Percentiles rank a stretch among this genome's conserved stretches.
Conservation (phyloP, 2,888 invertebrate genomes). For the Erebia ligea region DNA sequence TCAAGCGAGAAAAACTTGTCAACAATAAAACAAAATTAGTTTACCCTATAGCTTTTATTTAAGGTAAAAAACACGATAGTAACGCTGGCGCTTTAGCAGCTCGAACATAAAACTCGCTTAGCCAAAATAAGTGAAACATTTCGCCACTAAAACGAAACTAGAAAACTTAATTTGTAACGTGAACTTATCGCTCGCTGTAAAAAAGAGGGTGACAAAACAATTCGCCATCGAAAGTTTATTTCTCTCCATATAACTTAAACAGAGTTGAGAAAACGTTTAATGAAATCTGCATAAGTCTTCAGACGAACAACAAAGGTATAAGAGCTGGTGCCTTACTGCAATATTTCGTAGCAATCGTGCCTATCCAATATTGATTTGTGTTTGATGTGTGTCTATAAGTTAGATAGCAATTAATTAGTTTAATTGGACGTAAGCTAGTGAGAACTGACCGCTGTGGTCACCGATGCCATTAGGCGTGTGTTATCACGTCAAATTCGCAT, state of each 20-base stretch:
- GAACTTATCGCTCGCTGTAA: conserved; percentile 31
- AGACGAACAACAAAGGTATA: conserved; percentile 49
- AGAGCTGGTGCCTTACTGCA: not conserved
- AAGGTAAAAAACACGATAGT: conserved; percentile 9
- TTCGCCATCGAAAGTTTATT: conserved; percentile 46
- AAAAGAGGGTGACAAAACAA: conserved; percentile 45
- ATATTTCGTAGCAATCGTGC: not conserved
- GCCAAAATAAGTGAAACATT: conserved; percentile 34
- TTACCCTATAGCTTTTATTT: conserved; percentile 1
- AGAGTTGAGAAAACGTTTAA: conserved; percentile 50
- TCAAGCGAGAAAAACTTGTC: not conserved
- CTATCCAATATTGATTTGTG: not conserved
- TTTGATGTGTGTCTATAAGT: conserved; percentile 22
- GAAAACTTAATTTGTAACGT: conserved; percentile 37
- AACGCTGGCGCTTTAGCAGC: conserved; percentile 7
- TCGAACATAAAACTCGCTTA: conserved; percentile 32
- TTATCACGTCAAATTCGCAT: conserved; percentile 21
- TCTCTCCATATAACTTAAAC: conserved; percentile 44
- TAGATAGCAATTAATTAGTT: conserved; percentile 34
- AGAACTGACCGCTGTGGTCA: conserved; percentile 32
- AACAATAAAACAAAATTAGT: conserved; percentile 3
- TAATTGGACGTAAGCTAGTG: conserved; percentile 39
- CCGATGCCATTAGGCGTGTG: conserved; percentile 23
- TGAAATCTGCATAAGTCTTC: conserved; percentile 59
- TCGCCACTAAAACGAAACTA: conserved; percentile 31